phyloP scores from a whole-genome alignment of 1,140 invertebrate species.

The Eupeodes corollae region DNA sequence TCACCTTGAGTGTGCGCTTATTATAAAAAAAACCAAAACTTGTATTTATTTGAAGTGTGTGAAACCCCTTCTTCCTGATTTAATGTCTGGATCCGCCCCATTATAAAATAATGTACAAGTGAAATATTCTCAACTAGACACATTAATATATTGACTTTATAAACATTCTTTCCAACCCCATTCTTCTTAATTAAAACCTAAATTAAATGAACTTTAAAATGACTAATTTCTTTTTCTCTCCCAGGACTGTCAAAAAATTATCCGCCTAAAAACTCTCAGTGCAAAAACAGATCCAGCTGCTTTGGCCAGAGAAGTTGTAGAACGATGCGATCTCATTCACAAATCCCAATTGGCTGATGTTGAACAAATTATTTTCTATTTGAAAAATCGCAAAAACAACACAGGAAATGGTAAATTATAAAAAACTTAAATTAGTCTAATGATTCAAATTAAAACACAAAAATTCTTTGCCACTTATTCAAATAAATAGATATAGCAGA shows the following conservation, averaged over 20 bases:
- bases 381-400: constrained; percentile 67
- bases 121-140: too few relatives aligned
- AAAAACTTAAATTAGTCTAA: not conserved
- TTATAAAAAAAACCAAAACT: too few relatives aligned
- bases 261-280: constrained; percentile 73
- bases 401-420: constrained; percentile 21
- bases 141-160: too few relatives aligned
- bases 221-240: constrained; percentile 5
- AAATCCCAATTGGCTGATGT: constrained; percentile 73
- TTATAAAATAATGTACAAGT: too few relatives aligned
- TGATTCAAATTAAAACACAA: not conserved
- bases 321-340: constrained; percentile 82
- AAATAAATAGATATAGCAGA: constrained; percentile 21
- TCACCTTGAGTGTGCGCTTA: too few relatives aligned
- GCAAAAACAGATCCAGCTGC: constrained; percentile 65
- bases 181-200: too few relatives aligned
- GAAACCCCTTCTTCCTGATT: too few relatives aligned
- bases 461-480: not conserved
- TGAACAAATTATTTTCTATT: constrained; percentile 83
- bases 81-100: too few relatives aligned
- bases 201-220: too few relatives aligned
- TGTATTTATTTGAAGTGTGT: too few relatives aligned
- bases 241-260: constrained; percentile 69
- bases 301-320: constrained; percentile 75
- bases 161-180: too few relatives aligned